Evolutionary conservation across 2,888 invertebrate species (phyloP), one percentile per base, ranked within the genome.

Genomic region (Lordiphosa andalusiaca): DNA sequence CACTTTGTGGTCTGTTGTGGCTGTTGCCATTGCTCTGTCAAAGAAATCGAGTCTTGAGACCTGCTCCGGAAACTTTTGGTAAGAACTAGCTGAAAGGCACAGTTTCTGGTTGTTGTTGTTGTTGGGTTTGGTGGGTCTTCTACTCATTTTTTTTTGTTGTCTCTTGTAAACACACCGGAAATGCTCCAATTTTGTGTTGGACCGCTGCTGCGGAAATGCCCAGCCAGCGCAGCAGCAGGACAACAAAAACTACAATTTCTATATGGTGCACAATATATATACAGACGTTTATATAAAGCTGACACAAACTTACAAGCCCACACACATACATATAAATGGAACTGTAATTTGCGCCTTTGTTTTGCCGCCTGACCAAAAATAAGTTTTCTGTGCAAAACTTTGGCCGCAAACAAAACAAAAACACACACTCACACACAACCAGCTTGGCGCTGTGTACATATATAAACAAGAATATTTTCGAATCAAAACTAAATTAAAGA

Each of bases 261-360:
- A 46, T 33, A 55, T 30, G 41, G 40, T n/a, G 46, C 38, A 42
- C 16, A 19, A 35, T 10, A 51, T 21, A 35, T 10, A 51, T 16
- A 16, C 16, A 2, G n/a, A n/a, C n/a, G n/a, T n/a, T n/a, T 16
- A 16, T 16, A 16, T 16, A 16, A 16, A 16, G n/a, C n/a, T 25
- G 50, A 47, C 38, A 30, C 36, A 16, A 5, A 39, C 23, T 12
- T 12, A 49, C 42, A 21, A 50, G n/a, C 57, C 16, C 37, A 53
- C 37, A 41, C 49, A 9, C 41, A 7, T 39, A 10, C 44, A 44
- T 52, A 42, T 56, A 13, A 41, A 40, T 48, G 64, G 66, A 70
- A 65, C 69, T 69, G 83, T 61, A 83, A 81, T 83, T 81, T 83
- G 72, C 66, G 72, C 69, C 69, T 76, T 78, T 82, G 80, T 76